Evolutionary conservation across 1,140 invertebrate genomes (phyloP), one percentile per base, ranked within the genome.

Genomic region (Micrasema minimum): DNA sequence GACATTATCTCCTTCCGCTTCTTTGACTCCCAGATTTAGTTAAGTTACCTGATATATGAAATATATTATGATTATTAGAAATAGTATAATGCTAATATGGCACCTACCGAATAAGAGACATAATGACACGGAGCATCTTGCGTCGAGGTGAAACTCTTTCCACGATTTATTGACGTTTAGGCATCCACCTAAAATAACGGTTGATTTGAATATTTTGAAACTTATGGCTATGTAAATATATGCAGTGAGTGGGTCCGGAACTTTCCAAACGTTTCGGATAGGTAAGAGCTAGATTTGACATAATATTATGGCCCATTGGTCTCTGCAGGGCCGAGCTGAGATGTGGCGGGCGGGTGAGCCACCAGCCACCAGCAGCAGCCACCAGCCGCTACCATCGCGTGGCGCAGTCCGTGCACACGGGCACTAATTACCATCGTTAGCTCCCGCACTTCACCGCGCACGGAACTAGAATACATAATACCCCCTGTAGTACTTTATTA

Each of bases 181-280:
- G n/a, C n/a, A n/a, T n/a, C n/a, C n/a, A n/a, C n/a, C n/a, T n/a
- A 59, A 43, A 43, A 35, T 11, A 31, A 31, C 18, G 2, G 55
- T 16, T 2, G 18, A 57, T 59, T 59, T 59, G 55, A 59, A 59
- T 59, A 43, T 59, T 18, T 59, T 22, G 16, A 22, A 59, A 59
- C 37, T 18, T 16, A 51, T 4, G 26, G n/a, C n/a, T 31, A 31
- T 31, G 26, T 4, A 31, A 2, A 31, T 31, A n/a, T n/a, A n/a
- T n/a, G n/a, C n/a, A 31, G 26, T 7, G 7, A 22, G 48, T 22
- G 20, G 48, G 48, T 51, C 22, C 48, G 18, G 18, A 51, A 51
- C 48, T 59, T 59, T 59, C 55, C 35, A 59, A 59, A 59, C 22
- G 26, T 4, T 31, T 31, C 26, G 26, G 7, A 2, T 31, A 4